A percentile compares a stretch with the other conserved stretches of the same genome.
Conservation (phyloP, 2,113 vertebrate species). For the Chloropsis cyanopogon region DNA sequence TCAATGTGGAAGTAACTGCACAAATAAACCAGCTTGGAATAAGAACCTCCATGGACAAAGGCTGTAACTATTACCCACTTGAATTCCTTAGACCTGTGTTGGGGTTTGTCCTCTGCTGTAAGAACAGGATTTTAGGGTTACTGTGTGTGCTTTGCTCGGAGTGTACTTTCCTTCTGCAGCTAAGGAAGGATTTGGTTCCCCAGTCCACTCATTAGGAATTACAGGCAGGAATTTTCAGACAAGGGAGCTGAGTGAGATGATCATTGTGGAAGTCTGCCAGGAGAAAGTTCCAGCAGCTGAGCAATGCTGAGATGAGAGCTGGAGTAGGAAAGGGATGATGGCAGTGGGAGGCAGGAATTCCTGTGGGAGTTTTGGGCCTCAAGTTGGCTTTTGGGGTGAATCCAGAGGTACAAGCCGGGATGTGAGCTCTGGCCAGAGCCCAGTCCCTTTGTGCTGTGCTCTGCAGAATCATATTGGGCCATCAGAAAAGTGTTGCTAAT, state of each 20-base stretch:
- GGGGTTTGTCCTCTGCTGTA: not conserved
- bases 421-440: not conserved
- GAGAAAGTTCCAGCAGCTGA: not conserved
- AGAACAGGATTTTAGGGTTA: not conserved
- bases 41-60: accelerated
- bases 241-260: no score
- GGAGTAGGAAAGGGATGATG: accelerated
- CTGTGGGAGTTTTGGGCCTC: accelerated
- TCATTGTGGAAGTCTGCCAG: accelerated
- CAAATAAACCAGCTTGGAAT: not conserved
- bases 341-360: not conserved
- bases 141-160: not conserved
- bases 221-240: not conserved
- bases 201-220: not conserved
- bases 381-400: accelerated
- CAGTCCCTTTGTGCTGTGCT: not conserved
- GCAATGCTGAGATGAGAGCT: not conserved
- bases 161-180: not conserved
- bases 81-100: not conserved
- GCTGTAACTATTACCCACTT: accelerated
- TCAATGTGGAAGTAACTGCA: no score
- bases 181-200: not conserved
- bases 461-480: not conserved
- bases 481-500: not conserved
- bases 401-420: accelerated